Evolutionary conservation across 2,797 vertebrate genomes (phyloP), one percentile per base, ranked within the genome.

Genomic region (Myotis findleyi): DNA sequence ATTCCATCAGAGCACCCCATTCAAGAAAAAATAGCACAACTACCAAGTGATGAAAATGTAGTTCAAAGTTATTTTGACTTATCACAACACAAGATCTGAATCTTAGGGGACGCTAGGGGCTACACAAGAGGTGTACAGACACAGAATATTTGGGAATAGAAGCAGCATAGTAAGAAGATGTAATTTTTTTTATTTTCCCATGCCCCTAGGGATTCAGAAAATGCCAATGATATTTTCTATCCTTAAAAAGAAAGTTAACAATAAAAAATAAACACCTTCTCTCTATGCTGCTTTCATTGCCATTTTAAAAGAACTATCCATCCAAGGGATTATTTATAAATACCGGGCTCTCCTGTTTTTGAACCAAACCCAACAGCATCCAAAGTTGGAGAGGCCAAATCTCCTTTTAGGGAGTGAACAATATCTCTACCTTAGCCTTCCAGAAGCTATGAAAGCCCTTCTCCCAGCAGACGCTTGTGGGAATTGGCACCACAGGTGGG

Each of bases 401-500:
- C 66, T 93, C 55, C 49, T 73, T 79, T 7, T 10, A 75, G 62
- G 10, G 21, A 75, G 47, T 62, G 2, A 86, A 72, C 38, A 36
- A 18, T 69, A 62, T 20, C 77, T 83, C 47, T 36, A 49, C n/a
- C n/a, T 83, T 62, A 59, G 69, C 27, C 51, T 96, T 77, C 75
- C 71, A 89, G 81, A 94, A 90, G 44, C 27, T 68, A 82, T 36
- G 6, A 94, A 93, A 92, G 36, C 25, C 47, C 21, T 84, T 68
- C 20, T 97, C 77, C 36, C 68, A 57, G 7, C 6, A 93, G 64
- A 87, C 1, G 0, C 33, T 21, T 57, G 49, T 91, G 89, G 11
- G 23, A 57, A 69, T 6, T 81, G 81, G 91, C 14, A 87, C 18
- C 49, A 89, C 33, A 77, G 27, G 71, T 57, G 55, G 33, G 25